Conservation (phyloP, 2,888 invertebrate genomes). For the Perdita meconis region DNA sequence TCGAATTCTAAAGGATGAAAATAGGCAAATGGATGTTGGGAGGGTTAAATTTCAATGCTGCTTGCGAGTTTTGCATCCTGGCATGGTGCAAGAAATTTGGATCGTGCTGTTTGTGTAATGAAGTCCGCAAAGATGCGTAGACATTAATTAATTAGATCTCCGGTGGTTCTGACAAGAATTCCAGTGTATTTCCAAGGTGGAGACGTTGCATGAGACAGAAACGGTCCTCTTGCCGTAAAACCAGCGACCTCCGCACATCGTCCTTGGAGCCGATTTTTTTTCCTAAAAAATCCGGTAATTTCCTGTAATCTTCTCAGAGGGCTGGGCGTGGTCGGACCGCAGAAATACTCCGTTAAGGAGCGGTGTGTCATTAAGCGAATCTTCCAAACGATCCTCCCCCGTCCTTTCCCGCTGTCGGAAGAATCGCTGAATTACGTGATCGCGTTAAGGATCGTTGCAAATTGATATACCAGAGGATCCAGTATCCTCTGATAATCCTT, state of each 20-base stretch:
- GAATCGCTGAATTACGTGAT: constrained; percentile 47
- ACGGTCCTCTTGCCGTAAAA: constrained; percentile 64
- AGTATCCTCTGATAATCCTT: not conserved
- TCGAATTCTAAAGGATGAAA: too few species aligned
- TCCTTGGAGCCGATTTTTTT: constrained; percentile 66
- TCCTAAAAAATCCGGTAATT: constrained; percentile 75
- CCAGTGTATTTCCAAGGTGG: too few species aligned
- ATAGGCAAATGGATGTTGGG: too few species aligned
- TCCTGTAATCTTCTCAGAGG: constrained; percentile 76
- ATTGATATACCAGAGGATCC: constrained; percentile 23
- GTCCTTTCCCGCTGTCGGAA: constrained; percentile 54
- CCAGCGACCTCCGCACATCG: constrained; percentile 64
- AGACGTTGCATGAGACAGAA: constrained; percentile 34
- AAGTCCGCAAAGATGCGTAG: too few species aligned
- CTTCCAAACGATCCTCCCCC: constrained; percentile 59
- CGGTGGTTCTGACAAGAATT: too few species aligned
- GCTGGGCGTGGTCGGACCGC: constrained; percentile 75
- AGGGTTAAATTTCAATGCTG: too few species aligned
- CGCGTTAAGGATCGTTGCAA: constrained; percentile 20
- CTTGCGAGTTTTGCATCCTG: too few species aligned
- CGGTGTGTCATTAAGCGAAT: constrained; percentile 75
- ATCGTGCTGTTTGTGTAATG: too few species aligned
- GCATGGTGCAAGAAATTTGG: too few species aligned
- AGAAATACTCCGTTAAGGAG: constrained; percentile 70
- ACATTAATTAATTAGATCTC: too few species aligned